Base-by-base conservation (phyloP, 2,888 invertebrate genomes). In the Oxystoma pomonae region DNA sequence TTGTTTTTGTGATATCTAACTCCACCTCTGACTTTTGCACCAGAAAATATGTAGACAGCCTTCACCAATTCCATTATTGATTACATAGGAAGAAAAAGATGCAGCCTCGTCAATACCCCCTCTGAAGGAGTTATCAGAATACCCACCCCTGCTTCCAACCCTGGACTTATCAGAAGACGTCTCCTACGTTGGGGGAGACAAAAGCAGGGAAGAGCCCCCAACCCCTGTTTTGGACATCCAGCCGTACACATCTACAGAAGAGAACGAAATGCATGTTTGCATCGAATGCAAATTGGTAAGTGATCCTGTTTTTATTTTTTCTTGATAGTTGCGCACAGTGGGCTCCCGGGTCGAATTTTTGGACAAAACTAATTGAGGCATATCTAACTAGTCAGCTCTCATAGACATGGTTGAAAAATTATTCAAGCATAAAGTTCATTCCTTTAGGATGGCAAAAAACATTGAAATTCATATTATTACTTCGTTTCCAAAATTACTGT, bases 41-140 rank as follows among this genome's bases (percentile, higher is more conserved):
- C n/a, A n/a, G n/a, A n/a, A n/a, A n/a, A n/a, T n/a, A n/a, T n/a
- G n/a, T n/a, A n/a, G n/a, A n/a, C n/a, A n/a, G n/a, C n/a, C n/a
- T 16, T 2, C 19, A 55, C 9, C 7, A 20, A 57, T 49, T 16
- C 5, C 35, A 9, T 20, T 52, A 20, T 51, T 12, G 52, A 60
- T 63, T 65, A 20, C 59, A 60, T 65, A 75, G 74, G 88, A 86
- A 0, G 89, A 89, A 71, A 88, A 87, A 72, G 85, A 86, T 59
- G 84, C 84, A 63, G 87, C 86, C 18, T 72, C 75, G 22, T 69
- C 74, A 16, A 72, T 77, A 59, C 73, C 74, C 20, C 74, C 75
- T 3, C 63, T 76, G n/a, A 71, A 73, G 63, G 76, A 76, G 65
- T 68, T 75, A 50, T 67, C 72, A 55, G 75, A 77, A 3, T 35